Evolutionary conservation across 2,888 invertebrate genomes (phyloP).

Genomic region (Nemapogon koenigi): DNA sequence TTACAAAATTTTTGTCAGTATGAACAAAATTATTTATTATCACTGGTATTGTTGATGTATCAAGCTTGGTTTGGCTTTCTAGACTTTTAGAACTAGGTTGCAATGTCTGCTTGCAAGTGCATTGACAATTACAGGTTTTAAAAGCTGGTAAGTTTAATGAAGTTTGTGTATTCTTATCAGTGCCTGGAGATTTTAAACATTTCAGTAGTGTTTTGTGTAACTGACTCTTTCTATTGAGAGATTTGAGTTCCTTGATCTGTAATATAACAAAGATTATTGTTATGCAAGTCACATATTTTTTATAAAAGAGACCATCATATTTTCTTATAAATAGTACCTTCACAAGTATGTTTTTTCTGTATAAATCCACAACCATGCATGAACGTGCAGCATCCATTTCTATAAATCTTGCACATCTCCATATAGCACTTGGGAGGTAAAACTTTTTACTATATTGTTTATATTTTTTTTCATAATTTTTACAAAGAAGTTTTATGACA

Average conservation of each 20-base stretch:
- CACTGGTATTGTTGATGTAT: no score
- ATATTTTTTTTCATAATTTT: constrained; percentile 49
- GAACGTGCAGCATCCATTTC: constrained; percentile 48
- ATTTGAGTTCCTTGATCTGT: constrained; percentile 45
- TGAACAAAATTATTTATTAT: no score
- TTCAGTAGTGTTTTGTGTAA: constrained; percentile 38
- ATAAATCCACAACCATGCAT: constrained; percentile 50
- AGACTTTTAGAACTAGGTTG: background rate
- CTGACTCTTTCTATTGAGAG: constrained; percentile 38
- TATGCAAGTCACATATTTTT: background rate
- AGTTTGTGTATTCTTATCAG: constrained; percentile 39
- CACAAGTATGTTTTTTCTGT: constrained; percentile 39
- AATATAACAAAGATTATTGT: constrained; percentile 15
- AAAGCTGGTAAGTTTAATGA: constrained; percentile 19
- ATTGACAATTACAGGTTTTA: constrained; percentile 31
- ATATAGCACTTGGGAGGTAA: constrained; percentile 51
- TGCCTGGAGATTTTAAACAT: constrained; percentile 32
- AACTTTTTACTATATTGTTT: constrained; percentile 42
- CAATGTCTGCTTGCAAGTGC: constrained; percentile 28
- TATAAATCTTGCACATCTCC: constrained; percentile 50
- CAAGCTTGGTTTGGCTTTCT: no score
- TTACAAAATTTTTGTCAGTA: no score
- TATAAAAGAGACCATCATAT: background rate
- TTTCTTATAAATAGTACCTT: constrained; percentile 27
- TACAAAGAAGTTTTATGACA: constrained; percentile 39